Conservation (phyloP, 2,113 vertebrate species). For the Pollimyrus isidori region DNA sequence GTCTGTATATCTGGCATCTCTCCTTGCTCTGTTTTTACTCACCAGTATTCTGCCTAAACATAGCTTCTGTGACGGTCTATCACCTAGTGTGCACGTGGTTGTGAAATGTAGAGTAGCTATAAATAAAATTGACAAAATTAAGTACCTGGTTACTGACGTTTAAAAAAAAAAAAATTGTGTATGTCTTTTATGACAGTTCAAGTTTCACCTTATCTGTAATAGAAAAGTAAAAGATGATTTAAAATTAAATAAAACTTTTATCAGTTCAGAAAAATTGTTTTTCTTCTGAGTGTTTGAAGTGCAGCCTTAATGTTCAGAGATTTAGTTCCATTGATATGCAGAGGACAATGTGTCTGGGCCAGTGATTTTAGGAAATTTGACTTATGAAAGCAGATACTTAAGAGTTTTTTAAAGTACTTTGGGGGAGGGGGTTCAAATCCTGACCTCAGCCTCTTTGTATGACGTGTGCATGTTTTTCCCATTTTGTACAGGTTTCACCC, state of each 20-base stretch:
- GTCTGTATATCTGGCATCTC: constrained; percentile 96
- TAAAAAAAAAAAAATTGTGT: constrained; percentile 68
- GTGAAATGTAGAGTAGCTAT: constrained; percentile 91
- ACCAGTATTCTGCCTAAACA: constrained; percentile 94
- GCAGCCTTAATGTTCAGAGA: not conserved
- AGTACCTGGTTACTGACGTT: constrained; percentile 80
- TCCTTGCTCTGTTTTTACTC: constrained; percentile 91
- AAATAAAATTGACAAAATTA: constrained; percentile 75
- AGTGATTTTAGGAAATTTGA: not conserved
- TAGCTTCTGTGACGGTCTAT: constrained; percentile 95
- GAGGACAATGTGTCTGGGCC: not conserved
- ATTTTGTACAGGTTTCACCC: not conserved
- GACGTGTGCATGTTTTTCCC: not conserved
- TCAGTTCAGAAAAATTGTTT: constrained; percentile 45
- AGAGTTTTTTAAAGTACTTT: not conserved
- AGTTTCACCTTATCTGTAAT: constrained; percentile 88
- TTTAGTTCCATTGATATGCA: not conserved
- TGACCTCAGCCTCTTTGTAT: not conserved
- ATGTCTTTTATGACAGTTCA: constrained; percentile 91
- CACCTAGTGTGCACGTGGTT: constrained; percentile 95
- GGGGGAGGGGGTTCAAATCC: not conserved
- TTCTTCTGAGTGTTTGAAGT: not conserved
- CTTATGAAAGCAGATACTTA: not conserved
- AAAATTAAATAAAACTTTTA: constrained; percentile 93
- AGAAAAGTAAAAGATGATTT: constrained; percentile 91